Conservation (phyloP, 2,888 invertebrate genomes). For the Nebria brevicollis region DNA sequence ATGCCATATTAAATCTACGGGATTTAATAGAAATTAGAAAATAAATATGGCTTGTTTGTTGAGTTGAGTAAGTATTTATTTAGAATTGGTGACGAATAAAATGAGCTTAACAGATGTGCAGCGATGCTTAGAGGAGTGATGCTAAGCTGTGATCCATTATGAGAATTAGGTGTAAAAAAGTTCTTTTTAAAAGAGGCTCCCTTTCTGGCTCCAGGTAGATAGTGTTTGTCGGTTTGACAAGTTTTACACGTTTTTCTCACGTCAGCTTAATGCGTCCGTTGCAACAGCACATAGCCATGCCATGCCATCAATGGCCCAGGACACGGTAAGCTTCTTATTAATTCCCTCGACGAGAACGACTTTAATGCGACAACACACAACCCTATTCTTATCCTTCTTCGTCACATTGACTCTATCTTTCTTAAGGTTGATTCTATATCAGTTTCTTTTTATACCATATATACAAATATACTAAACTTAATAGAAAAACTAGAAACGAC, state of each 20-base stretch:
- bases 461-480: not conserved
- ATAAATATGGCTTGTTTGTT: too few species aligned
- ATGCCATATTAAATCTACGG: too few species aligned
- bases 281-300: conserved; percentile 5
- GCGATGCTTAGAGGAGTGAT: not conserved
- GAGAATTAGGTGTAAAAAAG: conserved; percentile 36
- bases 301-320: conserved; percentile 33
- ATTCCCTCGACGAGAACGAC: conserved; percentile 28
- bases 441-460: not conserved
- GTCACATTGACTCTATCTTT: not conserved
- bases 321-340: conserved; percentile 36
- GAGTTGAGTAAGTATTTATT: not conserved
- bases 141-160: conserved; percentile 34
- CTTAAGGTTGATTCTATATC: not conserved
- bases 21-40: too few species aligned
- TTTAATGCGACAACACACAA: conserved; percentile 15
- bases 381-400: not conserved
- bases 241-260: conserved; percentile 44
- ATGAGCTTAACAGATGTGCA: not conserved
- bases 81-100: not conserved
- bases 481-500: too few species aligned
- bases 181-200: not conserved
- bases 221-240: conserved; percentile 20
- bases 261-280: conserved; percentile 39
- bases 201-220: not conserved